A percentile compares a stretch with the other conserved stretches of the same genome.
phyloP scores from a whole-genome alignment of 2,797 vertebrate genomes.

The Molossus alvarezi region DNA sequence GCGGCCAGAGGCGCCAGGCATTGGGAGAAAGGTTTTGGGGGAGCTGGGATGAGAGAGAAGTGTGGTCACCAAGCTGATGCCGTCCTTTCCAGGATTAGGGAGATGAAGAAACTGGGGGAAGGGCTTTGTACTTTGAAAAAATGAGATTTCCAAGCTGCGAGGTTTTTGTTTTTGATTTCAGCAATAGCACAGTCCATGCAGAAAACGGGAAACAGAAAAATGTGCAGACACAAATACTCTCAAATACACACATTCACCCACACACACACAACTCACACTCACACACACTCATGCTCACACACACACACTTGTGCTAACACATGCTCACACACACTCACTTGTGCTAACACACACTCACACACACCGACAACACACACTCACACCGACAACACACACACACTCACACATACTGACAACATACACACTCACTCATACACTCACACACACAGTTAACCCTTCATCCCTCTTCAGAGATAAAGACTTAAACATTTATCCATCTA shows the following conservation, averaged over 20 bases:
- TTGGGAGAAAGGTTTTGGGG: background rate
- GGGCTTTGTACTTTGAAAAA: background rate
- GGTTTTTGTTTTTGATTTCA: background rate
- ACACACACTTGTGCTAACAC: no score
- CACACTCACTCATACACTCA: no score
- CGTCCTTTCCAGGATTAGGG: background rate
- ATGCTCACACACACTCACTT: no score
- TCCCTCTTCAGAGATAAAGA: background rate
- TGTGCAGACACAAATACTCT: background rate
- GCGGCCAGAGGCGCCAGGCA: accelerated
- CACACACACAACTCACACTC: background rate
- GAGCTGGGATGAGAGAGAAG: background rate
- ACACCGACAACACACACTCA: no score
- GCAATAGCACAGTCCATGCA: background rate
- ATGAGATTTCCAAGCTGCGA: background rate
- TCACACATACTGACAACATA: no score
- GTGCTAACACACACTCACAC: no score
- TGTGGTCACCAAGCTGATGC: accelerated
- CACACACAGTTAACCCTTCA: no score
- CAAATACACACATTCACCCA: background rate
- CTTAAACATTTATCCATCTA: background rate
- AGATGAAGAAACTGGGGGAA: background rate
- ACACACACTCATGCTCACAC: no score
- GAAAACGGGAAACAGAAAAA: background rate
- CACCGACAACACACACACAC: no score